Conservation (phyloP, 1,140 invertebrate genomes). For the Trinorchestia longiramus region DNA sequence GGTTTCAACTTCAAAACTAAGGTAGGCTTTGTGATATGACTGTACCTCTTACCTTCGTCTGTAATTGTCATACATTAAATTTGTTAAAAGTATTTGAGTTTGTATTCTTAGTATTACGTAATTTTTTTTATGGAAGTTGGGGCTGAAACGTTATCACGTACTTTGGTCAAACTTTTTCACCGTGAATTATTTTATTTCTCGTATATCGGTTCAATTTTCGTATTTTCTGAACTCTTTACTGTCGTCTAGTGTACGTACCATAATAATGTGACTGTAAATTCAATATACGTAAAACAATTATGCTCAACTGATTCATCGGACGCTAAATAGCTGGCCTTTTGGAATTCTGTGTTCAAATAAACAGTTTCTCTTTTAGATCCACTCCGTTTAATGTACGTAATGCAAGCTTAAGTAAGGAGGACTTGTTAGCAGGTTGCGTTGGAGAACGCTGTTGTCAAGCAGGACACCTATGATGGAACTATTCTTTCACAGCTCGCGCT, state of each 20-base stretch:
- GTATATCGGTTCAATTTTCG: not conserved
- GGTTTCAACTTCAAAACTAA: not conserved
- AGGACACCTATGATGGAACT: not conserved
- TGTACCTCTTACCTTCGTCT: not conserved
- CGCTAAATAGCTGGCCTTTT: not conserved
- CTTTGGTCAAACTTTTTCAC: not conserved
- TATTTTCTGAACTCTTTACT: not conserved
- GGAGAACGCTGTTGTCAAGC: not conserved
- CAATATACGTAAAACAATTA: not conserved
- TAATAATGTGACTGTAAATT: not conserved
- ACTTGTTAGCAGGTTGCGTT: not conserved
- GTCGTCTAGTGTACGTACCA: not conserved
- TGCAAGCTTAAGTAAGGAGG: not conserved
- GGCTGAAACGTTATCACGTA: not conserved
- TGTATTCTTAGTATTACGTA: not conserved
- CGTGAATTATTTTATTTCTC: not conserved
- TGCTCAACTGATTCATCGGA: not conserved
- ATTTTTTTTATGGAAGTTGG: not conserved
- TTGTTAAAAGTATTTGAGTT: not conserved
- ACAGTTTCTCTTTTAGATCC: not conserved
- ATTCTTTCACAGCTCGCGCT: too few species aligned
- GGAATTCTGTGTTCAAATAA: not conserved
- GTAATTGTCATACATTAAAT: not conserved
- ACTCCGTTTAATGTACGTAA: not conserved
- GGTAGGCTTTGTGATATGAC: not conserved